These are phyloP conservation scores for Caerostris extrusa DNA, from an alignment of 1,140 invertebrate species.

Conservation along the genomic window DNA sequence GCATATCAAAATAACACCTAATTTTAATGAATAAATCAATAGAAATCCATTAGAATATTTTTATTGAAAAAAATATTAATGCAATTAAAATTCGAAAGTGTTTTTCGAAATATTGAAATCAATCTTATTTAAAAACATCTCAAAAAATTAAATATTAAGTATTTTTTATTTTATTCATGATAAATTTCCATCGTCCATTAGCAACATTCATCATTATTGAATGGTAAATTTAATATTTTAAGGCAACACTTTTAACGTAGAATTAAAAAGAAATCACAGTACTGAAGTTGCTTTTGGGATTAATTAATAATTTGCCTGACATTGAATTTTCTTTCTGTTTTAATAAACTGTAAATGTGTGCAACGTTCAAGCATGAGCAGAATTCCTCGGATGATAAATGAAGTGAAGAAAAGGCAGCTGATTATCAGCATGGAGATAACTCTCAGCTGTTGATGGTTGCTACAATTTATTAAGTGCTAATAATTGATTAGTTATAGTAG, in stretches of 20 bases:
- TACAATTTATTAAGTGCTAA: neutral
- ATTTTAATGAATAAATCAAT: too few relatives aligned
- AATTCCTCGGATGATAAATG: neutral
- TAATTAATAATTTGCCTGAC: neutral
- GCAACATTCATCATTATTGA: too few relatives aligned
- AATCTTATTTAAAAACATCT: too few relatives aligned
- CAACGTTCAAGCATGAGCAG: neutral
- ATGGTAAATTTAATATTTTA: too few relatives aligned
- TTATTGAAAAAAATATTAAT: too few relatives aligned
- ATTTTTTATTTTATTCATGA: too few relatives aligned
- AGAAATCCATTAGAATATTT: too few relatives aligned
- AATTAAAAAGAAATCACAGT: neutral
- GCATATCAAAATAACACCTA: too few relatives aligned
- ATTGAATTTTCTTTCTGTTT: neutral
- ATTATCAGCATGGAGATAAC: neutral
- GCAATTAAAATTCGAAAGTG: too few relatives aligned
- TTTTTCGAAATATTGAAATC: too few relatives aligned
- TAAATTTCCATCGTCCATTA: too few relatives aligned
- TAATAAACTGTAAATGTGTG: slow-evolving; percentile 14
- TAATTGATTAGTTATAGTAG: slow-evolving; percentile 11
- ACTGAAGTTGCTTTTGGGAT: neutral
- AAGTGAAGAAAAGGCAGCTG: neutral
- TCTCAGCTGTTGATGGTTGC: slow-evolving; percentile 13
- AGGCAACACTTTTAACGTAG: neutral
- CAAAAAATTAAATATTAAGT: too few relatives aligned